Conservation (phyloP, 2,797 vertebrate genomes). For the Sitta carolinensis region DNA sequence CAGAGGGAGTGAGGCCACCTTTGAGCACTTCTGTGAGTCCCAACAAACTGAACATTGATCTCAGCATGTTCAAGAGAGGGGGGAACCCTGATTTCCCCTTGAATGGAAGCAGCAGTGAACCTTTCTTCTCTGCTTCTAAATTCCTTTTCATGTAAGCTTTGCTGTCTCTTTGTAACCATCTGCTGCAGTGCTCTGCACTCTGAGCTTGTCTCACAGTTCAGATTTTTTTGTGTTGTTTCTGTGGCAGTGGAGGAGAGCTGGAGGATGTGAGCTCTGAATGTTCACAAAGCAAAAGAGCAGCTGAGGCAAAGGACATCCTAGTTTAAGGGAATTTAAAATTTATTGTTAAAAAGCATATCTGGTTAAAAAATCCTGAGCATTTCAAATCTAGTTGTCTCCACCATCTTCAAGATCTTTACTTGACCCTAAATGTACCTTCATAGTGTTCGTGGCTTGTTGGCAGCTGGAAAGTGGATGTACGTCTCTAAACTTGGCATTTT, state of each 20-base stretch:
- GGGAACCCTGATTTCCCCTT: background rate
- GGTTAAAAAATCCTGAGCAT: background rate
- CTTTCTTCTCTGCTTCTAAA: constrained; percentile 30
- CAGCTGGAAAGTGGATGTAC: background rate
- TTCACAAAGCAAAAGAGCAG: constrained; percentile 24
- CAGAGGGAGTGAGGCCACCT: background rate
- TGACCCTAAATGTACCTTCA: background rate
- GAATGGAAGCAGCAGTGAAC: constrained; percentile 16
- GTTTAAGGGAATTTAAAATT: background rate
- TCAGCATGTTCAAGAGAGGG: background rate
- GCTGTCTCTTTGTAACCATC: constrained; percentile 20
- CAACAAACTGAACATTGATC: constrained; percentile 5
- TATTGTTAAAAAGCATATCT: background rate
- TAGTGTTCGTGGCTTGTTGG: background rate
- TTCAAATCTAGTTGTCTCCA: background rate
- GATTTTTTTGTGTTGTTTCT: background rate
- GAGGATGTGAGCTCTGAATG: background rate
- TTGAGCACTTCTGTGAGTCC: background rate
- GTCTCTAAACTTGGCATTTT: background rate
- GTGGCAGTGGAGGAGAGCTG: background rate
- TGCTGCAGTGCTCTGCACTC: constrained; percentile 33
- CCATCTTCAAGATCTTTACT: background rate
- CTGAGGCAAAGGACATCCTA: background rate
- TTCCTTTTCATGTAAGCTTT: constrained; percentile 47
- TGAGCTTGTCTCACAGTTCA: background rate